phyloP scores from a whole-genome alignment of 2,113 vertebrate genomes.

The Pterocles gutturalis region DNA sequence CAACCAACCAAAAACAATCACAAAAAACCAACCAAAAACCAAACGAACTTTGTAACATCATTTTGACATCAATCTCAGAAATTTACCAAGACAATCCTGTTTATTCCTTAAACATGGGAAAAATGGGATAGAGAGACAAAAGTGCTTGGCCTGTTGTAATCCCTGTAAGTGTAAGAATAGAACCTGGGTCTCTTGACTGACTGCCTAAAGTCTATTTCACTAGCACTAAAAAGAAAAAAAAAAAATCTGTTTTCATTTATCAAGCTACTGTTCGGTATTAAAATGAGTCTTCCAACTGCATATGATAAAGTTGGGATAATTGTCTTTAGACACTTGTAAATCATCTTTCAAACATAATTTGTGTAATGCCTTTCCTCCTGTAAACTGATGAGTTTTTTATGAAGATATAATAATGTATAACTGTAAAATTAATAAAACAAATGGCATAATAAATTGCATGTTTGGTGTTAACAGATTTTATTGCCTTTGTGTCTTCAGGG shows the following conservation, averaged over 20 bases:
- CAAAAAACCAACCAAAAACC: not conserved
- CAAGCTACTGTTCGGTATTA: not conserved
- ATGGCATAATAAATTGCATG: not conserved
- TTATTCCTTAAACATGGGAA: not conserved
- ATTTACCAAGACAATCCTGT: not conserved
- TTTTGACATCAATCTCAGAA: not conserved
- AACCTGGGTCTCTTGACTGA: not conserved
- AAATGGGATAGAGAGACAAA: not conserved
- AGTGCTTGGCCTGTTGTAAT: not conserved
- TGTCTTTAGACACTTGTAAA: not conserved
- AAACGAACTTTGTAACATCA: not conserved
- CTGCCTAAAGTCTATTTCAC: not conserved
- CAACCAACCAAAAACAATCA: not conserved
- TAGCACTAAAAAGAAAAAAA: not conserved
- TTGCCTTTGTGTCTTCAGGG: slow-evolving; percentile 71
- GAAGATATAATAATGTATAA: not conserved
- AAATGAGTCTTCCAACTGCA: not conserved
- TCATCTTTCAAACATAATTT: not conserved
- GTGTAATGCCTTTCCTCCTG: not conserved
- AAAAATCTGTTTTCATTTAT: not conserved
- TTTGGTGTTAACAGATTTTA: not conserved
- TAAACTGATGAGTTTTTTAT: not conserved
- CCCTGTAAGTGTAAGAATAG: not conserved
- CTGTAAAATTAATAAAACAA: not conserved
- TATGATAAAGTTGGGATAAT: not conserved